Conservation (phyloP, 2,797 vertebrate species). For the Pangasius djambal region DNA sequence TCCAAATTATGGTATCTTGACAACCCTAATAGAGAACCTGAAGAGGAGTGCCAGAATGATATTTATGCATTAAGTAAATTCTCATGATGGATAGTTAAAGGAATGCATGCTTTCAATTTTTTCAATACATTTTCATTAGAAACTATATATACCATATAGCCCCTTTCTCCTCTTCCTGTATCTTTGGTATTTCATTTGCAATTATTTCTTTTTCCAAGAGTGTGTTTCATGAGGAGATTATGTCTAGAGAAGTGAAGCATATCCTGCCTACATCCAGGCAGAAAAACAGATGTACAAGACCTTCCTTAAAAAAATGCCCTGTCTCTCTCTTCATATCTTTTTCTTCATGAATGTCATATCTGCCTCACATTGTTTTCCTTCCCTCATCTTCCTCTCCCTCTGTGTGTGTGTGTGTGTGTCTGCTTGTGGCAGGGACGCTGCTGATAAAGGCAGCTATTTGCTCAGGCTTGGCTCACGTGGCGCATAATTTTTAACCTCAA, state of each 20-base stretch:
- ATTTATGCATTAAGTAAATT: neutral
- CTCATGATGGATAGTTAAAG: neutral
- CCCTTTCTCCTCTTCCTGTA: neutral
- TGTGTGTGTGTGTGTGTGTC: slow-evolving; percentile 35
- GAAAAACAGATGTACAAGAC: neutral
- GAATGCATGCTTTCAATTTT: neutral
- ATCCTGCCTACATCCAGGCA: neutral
- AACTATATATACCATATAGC: neutral
- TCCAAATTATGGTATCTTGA: neutral
- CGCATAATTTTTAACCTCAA: slow-evolving; percentile 80
- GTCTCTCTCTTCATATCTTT: neutral
- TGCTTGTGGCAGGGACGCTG: slow-evolving; percentile 13
- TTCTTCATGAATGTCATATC: slow-evolving; percentile 10
- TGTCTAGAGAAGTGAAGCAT: neutral
- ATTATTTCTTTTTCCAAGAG: neutral
- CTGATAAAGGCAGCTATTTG: slow-evolving; percentile 33
- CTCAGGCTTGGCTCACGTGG: slow-evolving; percentile 73
- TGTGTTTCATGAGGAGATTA: neutral
- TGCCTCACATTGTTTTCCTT: slow-evolving; percentile 3
- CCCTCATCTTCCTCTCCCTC: neutral
- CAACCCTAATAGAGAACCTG: neutral
- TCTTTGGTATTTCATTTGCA: neutral
- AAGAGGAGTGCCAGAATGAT: neutral
- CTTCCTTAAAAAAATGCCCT: neutral
- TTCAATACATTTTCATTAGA: neutral